A percentile compares a stretch with the other conserved stretches of the same genome.
phyloP scores from a whole-genome alignment of 2,113 vertebrate genomes.

The Sinocyclocheilus rhinocerous region DNA sequence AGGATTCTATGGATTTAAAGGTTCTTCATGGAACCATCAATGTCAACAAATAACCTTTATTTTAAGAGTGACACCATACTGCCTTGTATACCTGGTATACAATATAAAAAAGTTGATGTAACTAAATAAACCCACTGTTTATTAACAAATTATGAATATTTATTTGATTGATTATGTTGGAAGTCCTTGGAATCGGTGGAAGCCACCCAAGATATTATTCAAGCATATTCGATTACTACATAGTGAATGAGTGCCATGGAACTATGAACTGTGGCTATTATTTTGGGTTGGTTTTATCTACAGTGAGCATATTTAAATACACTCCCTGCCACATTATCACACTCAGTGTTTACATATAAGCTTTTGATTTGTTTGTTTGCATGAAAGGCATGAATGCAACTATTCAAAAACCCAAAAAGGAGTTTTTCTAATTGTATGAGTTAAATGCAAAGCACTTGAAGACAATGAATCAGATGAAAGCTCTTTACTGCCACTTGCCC shows the following conservation, averaged over 20 bases:
- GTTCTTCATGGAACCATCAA: not conserved
- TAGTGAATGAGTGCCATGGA: not conserved
- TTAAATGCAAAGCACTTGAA: not conserved
- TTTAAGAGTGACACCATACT: not conserved
- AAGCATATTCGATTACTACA: not conserved
- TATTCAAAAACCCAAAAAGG: not conserved
- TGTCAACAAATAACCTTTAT: not conserved
- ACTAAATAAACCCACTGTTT: not conserved
- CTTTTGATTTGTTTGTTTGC: conserved; percentile 1
- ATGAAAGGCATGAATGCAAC: not conserved
- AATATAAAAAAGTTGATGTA: not conserved
- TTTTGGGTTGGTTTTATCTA: too few relatives aligned
- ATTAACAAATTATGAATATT: not conserved
- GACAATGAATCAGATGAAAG: not conserved
- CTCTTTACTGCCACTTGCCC: not conserved
- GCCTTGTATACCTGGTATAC: not conserved
- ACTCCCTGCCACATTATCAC: not conserved
- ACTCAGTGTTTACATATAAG: not conserved
- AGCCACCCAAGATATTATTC: not conserved
- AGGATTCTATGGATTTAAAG: not conserved
- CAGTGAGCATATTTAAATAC: not conserved
- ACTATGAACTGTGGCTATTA: not conserved
- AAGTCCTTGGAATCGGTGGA: not conserved
- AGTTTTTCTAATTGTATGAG: not conserved
- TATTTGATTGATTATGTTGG: not conserved